A percentile compares a stretch with the other conserved stretches of the same genome.
These are phyloP conservation scores for Aulostomus chinensis DNA, from an alignment of 2,797 vertebrate genomes.

Conservation along the genomic window DNA sequence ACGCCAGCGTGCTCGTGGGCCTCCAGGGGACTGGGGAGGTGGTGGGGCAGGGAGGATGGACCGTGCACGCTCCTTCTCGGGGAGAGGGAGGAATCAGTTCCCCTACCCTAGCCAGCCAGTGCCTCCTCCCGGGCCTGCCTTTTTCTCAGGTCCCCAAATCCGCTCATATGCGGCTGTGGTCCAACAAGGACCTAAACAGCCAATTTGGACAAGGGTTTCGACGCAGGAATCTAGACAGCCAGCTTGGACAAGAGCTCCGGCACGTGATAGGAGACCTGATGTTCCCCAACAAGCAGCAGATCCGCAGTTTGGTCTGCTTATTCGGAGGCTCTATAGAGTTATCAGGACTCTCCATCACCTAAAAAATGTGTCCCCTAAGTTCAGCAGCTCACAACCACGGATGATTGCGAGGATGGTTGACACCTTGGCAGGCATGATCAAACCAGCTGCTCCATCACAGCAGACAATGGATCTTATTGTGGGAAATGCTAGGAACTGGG, in stretches of 20 bases:
- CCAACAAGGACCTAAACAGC: background rate
- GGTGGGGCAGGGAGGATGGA: too few species aligned
- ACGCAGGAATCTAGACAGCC: too few species aligned
- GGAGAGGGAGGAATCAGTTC: too few species aligned
- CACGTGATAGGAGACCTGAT: too few species aligned
- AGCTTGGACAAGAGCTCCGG: too few species aligned
- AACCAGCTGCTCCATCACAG: background rate
- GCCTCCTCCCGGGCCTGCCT: background rate
- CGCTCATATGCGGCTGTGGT: background rate
- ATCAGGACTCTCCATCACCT: background rate
- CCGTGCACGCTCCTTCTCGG: too few species aligned
- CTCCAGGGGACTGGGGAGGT: too few species aligned
- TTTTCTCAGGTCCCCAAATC: background rate
- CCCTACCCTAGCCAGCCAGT: background rate
- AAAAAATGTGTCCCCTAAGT: background rate
- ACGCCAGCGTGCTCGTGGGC: too few species aligned
- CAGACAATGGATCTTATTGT: accelerated
- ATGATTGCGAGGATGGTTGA: background rate
- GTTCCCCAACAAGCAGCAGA: background rate
- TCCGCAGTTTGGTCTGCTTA: background rate
- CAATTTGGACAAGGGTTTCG: too few species aligned
- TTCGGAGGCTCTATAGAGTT: accelerated
- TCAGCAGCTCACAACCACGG: background rate
- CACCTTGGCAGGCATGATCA: background rate
- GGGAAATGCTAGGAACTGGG: background rate